Conservation (phyloP, 2,113 vertebrate species). For the Phaetusa simplex region DNA sequence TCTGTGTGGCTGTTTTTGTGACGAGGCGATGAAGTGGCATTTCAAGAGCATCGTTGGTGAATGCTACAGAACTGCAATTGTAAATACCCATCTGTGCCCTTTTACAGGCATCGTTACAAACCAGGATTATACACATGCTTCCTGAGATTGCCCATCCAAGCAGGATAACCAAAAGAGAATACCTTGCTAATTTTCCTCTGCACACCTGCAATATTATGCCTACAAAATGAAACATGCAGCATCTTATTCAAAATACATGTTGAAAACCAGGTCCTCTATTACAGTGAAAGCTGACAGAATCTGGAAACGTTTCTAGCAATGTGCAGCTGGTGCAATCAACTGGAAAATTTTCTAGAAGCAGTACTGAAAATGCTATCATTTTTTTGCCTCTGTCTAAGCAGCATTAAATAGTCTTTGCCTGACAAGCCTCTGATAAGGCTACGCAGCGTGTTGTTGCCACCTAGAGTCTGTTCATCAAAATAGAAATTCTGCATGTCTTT, state of each 20-base stretch:
- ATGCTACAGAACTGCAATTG: not conserved
- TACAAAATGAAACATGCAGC: not conserved
- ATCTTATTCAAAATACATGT: not conserved
- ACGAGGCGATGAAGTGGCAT: not conserved
- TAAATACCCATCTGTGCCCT: not conserved
- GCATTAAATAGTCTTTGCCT: not conserved
- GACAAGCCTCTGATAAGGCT: not conserved
- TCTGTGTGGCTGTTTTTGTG: not conserved
- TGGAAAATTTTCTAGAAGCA: not conserved
- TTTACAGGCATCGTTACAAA: not conserved
- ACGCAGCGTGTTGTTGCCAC: constrained; percentile 60
- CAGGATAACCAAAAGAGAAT: not conserved
- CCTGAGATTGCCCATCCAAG: not conserved
- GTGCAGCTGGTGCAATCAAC: not conserved
- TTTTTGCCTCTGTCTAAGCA: not conserved
- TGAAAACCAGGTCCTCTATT: not conserved
- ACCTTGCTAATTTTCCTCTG: not conserved
- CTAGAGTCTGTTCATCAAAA: constrained; percentile 56
- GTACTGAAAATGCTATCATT: not conserved
- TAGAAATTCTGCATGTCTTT: not conserved
- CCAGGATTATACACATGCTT: not conserved
- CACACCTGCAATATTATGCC: not conserved
- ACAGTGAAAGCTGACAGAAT: not conserved
- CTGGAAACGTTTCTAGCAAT: not conserved
- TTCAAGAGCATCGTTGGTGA: not conserved